Base-by-base conservation (phyloP, 2,888 invertebrate species). In the Chrysodeixis includens region DNA sequence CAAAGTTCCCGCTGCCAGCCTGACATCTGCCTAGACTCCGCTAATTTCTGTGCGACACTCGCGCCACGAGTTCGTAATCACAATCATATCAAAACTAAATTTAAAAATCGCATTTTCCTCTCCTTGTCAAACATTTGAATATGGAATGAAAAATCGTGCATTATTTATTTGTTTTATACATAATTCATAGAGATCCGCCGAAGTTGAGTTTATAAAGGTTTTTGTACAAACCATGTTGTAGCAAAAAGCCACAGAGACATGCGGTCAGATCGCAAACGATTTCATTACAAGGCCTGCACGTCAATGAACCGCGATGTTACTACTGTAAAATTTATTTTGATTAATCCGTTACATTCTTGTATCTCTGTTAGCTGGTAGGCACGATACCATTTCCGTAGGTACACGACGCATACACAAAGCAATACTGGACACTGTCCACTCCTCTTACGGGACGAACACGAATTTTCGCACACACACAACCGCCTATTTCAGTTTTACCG, bases 391-490 rank as follows among this genome's bases (percentile, higher is more conserved):
- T 89, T 88, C 88, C 84, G 83, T 84, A 82, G 82, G 83, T 84
- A 86, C 87, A 88, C 84, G 87, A 82, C 86, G 88, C 84, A 83
- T 86, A 90, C 88, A 93, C 92, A 93, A 93, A 93, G 93, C 93
- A 88, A 89, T 88, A 88, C 87, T 87, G 90, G 86, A 77, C 90
- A 87, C 83, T 93, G 93, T 92, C 93, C 93, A 90, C 91, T 90
- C 84, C 89, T 90, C 92, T 90, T 89, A 88, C 87, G 86, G 83
- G 82, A 85, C 82, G 86, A 83, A 90, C 90, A 93, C 92, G 91
- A 93, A 93, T 92, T 93, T 92, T 91, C 93, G 88, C 92, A 90
- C 93, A 91, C 93, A 92, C 86, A 86, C 89, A 86, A 82, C 69
- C 76, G 76, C 74, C 85, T 83, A 86, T 85, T 86, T 84, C 90